Conservation (phyloP, 2,113 vertebrate species). For the Danionella cerebrum region DNA sequence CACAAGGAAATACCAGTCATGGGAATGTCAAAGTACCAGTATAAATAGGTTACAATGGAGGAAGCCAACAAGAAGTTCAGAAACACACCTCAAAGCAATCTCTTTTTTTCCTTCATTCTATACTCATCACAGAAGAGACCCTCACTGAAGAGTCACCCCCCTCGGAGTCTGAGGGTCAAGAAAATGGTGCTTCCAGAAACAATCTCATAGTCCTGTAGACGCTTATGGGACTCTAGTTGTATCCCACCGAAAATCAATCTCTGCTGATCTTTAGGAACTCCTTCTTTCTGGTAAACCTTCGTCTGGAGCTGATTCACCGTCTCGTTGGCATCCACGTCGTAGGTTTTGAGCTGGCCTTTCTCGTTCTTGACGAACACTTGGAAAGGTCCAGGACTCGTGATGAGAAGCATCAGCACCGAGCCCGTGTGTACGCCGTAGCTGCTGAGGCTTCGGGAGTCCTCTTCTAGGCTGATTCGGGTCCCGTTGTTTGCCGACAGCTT, state of each 20-base stretch:
- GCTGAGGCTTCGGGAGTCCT: constrained; percentile 19
- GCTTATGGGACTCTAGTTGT: constrained; percentile 30
- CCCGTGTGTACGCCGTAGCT: constrained; percentile 40
- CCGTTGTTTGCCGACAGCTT: constrained; percentile 41
- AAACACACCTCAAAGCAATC: no score
- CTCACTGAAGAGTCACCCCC: no score
- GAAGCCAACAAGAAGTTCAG: no score
- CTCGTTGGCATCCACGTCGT: constrained; percentile 37
- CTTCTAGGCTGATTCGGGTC: neutral
- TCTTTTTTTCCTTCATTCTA: no score
- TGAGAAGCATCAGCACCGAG: constrained; percentile 45
- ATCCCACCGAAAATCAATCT: constrained; percentile 40
- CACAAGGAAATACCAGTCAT: neutral
- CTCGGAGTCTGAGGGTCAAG: constrained; percentile 43
- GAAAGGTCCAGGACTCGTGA: constrained; percentile 24
- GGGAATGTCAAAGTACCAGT: no score
- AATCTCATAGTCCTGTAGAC: constrained; percentile 50
- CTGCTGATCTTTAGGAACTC: constrained; percentile 47
- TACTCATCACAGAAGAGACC: no score
- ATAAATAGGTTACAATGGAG: no score
- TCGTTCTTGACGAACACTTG: constrained; percentile 57
- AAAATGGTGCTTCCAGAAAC: constrained; percentile 41
- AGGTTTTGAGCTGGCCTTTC: constrained; percentile 31
- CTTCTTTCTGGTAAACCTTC: constrained; percentile 38
- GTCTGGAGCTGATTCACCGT: constrained; percentile 45